A percentile compares a stretch with the other conserved stretches of the same genome.
phyloP scores from a whole-genome alignment of 2,797 vertebrate genomes.

The Rhinichthys osculus region DNA sequence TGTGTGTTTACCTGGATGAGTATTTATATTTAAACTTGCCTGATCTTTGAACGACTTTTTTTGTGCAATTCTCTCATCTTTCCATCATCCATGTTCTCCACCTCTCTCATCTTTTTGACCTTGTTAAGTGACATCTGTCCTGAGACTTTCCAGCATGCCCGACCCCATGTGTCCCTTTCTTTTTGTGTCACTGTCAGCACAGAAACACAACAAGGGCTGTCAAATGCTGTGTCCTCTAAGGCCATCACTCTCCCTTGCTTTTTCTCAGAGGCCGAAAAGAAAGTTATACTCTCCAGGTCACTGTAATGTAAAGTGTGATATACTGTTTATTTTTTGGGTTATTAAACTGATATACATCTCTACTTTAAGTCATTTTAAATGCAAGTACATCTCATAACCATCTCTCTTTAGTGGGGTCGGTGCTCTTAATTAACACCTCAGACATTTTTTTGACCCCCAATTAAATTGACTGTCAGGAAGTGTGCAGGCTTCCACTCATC shows the following conservation, averaged over 20 bases:
- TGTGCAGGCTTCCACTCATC: background rate
- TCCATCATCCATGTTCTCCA: constrained; percentile 30
- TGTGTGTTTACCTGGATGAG: constrained; percentile 47
- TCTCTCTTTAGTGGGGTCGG: background rate
- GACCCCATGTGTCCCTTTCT: constrained; percentile 55
- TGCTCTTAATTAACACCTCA: constrained; percentile 12
- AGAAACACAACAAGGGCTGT: constrained; percentile 58
- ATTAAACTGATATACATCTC: background rate
- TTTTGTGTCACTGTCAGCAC: constrained; percentile 50
- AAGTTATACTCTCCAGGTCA: background rate
- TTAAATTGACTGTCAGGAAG: constrained; percentile 63
- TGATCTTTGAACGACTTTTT: background rate
- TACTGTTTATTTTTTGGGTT: background rate
- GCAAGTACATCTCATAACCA: background rate
- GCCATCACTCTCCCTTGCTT: constrained; percentile 35
- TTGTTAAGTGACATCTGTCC: constrained; percentile 55
- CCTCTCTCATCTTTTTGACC: constrained; percentile 50
- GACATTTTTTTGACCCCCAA: constrained; percentile 57
- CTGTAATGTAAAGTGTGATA: background rate
- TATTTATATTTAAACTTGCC: constrained; percentile 40
- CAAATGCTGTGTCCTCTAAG: constrained; percentile 64
- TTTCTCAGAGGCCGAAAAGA: constrained; percentile 12
- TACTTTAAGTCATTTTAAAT: background rate
- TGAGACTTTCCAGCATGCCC: constrained; percentile 46
- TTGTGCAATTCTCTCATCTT: constrained; percentile 7